Conservation (phyloP, 1,140 invertebrate species). For the Eriosoma lanigerum region DNA sequence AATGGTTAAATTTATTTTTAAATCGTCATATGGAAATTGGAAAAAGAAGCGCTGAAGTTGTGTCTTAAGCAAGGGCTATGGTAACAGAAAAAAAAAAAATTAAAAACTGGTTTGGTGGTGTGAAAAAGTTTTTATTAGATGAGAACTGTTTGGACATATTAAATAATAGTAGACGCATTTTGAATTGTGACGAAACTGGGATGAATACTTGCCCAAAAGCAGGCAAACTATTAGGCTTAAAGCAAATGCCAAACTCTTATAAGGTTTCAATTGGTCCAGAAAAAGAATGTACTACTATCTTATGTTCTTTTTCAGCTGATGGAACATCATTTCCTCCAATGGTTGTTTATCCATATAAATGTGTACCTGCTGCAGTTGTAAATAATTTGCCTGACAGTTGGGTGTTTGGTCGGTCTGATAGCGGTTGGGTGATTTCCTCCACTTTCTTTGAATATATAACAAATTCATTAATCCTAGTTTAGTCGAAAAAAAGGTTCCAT, state of each 20-base stretch:
- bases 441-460: neutral
- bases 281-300: neutral
- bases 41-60: neutral
- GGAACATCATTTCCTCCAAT: neutral
- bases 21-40: neutral
- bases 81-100: neutral
- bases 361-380: neutral
- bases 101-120: neutral
- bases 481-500: neutral
- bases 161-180: neutral
- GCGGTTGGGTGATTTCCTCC: neutral
- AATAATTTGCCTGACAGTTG: neutral
- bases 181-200: neutral
- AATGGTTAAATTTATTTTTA: conserved; percentile 1
- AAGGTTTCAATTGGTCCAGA: neutral
- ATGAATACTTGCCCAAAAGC: neutral
- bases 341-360: neutral
- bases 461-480: neutral
- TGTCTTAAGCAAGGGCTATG: neutral
- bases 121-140: neutral
- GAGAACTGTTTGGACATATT: neutral
- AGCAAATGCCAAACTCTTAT: neutral
- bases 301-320: neutral
- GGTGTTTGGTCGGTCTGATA: neutral
- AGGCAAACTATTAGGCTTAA: neutral